These are phyloP conservation scores for Tetragnatha montana DNA, from an alignment of 2,888 invertebrate genomes.

Conservation along the genomic window DNA sequence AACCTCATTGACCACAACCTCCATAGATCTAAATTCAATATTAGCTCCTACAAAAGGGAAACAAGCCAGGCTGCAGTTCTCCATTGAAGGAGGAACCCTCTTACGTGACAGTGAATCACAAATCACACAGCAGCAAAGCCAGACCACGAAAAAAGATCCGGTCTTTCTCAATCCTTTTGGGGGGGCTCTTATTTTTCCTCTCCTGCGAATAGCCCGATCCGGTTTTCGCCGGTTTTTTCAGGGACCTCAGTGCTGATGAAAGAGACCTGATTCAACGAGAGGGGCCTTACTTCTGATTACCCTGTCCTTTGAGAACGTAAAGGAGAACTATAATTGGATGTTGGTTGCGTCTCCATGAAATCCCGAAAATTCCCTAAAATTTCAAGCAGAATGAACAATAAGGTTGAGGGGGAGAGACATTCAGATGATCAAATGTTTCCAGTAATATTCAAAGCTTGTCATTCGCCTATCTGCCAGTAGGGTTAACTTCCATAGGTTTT, in stretches of 20 bases:
- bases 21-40: not conserved
- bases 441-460: too few relatives aligned
- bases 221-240: slow-evolving; percentile 8
- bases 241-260: not conserved
- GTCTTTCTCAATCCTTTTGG: not conserved
- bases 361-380: too few relatives aligned
- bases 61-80: not conserved
- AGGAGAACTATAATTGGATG: not conserved
- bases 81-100: not conserved
- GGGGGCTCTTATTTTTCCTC: not conserved
- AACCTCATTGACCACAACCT: too few relatives aligned
- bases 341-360: not conserved
- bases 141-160: slow-evolving; percentile 1
- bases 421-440: too few relatives aligned
- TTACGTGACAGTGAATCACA: slow-evolving; percentile 27
- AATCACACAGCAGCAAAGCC: slow-evolving; percentile 15
- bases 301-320: not conserved
- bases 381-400: too few relatives aligned
- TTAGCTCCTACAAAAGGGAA: not conserved
- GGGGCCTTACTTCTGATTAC: not conserved
- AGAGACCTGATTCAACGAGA: not conserved
- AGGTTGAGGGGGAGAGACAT: too few relatives aligned
- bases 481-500: too few relatives aligned
- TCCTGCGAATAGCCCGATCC: not conserved
- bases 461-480: too few relatives aligned